These are phyloP conservation scores for Ernsta delagoae DNA, from an alignment of 2,888 invertebrate species.

Conservation along the genomic window DNA sequence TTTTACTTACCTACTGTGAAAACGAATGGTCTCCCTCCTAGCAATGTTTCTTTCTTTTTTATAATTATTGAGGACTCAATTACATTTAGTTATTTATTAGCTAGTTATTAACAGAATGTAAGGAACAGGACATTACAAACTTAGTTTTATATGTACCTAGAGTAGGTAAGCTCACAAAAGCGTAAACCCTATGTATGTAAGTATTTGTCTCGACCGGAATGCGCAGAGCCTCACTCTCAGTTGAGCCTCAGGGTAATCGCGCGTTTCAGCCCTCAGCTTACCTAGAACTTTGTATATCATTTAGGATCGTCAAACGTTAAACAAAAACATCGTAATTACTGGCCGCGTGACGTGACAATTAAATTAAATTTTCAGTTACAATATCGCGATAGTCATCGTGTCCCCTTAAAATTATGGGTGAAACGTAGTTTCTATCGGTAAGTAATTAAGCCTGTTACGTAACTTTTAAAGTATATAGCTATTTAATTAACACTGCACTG, in stretches of 20 bases:
- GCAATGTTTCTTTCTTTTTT: too few relatives aligned
- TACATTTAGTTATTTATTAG: too few relatives aligned
- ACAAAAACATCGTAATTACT: slow-evolving; percentile 51
- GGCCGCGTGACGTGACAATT: slow-evolving; percentile 1
- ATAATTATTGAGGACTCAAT: too few relatives aligned
- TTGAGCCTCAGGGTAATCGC: slow-evolving; percentile 57
- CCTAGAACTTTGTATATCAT: slow-evolving; percentile 6
- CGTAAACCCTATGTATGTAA: slow-evolving; percentile 60
- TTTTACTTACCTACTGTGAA: too few relatives aligned
- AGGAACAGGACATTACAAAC: too few relatives aligned
- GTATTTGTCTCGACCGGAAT: slow-evolving; percentile 55
- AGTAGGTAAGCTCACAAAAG: slow-evolving; percentile 31
- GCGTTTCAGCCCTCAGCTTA: slow-evolving; percentile 45
- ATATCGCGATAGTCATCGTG: slow-evolving; percentile 1
- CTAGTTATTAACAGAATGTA: too few relatives aligned
- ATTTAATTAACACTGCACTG: background rate
- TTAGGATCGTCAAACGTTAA: slow-evolving; percentile 32
- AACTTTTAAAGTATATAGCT: slow-evolving; percentile 21
- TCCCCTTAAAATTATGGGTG: slow-evolving; percentile 14
- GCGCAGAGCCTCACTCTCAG: slow-evolving; percentile 75
- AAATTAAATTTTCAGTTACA: slow-evolving; percentile 18
- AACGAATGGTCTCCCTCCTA: too few relatives aligned
- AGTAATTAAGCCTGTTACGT: slow-evolving; percentile 31
- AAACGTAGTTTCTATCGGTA: slow-evolving; percentile 17
- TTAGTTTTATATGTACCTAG: too few relatives aligned